phyloP scores from a whole-genome alignment of 2,113 vertebrate genomes.

The Gyps fulvus region DNA sequence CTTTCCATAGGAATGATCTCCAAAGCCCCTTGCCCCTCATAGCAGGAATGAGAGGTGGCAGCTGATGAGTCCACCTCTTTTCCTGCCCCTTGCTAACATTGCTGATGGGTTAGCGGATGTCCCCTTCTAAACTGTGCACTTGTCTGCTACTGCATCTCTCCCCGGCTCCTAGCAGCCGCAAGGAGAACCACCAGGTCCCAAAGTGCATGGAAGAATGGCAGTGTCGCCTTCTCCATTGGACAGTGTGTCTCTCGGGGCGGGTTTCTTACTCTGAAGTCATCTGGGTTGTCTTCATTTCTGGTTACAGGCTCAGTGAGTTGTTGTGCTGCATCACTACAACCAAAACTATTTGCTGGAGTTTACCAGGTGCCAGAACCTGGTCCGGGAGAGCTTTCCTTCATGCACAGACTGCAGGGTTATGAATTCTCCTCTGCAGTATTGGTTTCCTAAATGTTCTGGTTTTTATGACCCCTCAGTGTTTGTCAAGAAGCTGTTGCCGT shows the following conservation, averaged over 20 bases:
- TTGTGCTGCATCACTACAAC: not conserved
- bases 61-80: not conserved
- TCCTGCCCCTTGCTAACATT: not conserved
- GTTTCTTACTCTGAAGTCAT: not conserved
- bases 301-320: not conserved
- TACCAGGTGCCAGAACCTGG: not conserved
- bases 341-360: not conserved
- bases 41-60: not conserved
- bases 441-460: not conserved
- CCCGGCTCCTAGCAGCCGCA: not conserved
- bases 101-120: not conserved
- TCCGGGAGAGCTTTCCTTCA: not conserved
- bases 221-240: rapidly evolving
- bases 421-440: not conserved
- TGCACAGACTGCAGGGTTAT: not conserved
- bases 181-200: not conserved
- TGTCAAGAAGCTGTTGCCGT: constrained; percentile 29
- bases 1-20: not conserved
- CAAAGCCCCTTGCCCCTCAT: not conserved
- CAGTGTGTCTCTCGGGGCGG: rapidly evolving
- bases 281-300: not conserved
- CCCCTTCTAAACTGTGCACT: not conserved
- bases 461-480: constrained; percentile 21
- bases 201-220: not conserved
- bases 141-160: not conserved